These are phyloP conservation scores for Pinna nobilis DNA, from an alignment of 1,140 invertebrate species.

Conservation along the genomic window DNA sequence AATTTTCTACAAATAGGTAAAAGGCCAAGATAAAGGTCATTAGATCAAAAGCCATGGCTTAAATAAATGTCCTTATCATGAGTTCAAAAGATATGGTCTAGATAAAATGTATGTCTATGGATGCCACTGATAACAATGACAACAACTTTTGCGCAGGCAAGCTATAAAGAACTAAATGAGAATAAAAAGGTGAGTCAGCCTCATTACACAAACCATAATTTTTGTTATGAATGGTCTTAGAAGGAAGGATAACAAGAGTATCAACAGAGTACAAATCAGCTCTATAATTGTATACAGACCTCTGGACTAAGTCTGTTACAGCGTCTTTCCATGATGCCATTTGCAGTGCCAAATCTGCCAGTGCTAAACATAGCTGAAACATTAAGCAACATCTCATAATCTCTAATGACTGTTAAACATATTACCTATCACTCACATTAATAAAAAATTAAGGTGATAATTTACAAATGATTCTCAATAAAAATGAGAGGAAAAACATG, in stretches of 20 bases:
- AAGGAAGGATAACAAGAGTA: not conserved
- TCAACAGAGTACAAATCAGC: not conserved
- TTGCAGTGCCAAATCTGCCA: conserved; percentile 95
- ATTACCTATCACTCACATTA: not conserved
- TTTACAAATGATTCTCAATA: not conserved
- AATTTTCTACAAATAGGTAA: too few relatives aligned
- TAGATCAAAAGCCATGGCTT: too few relatives aligned
- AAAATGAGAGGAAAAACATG: conserved; percentile 7
- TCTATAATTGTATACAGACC: conserved; percentile 69
- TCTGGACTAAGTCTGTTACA: conserved; percentile 88
- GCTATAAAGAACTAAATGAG: not conserved
- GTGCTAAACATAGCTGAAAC: conserved; percentile 87
- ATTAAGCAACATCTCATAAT: not conserved
- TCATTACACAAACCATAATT: not conserved
- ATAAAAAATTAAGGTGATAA: not conserved
- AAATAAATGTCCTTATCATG: too few relatives aligned
- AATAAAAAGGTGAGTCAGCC: not conserved
- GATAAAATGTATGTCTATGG: too few relatives aligned
- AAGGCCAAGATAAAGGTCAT: too few relatives aligned
- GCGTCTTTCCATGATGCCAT: conserved; percentile 95
- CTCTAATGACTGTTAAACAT: not conserved
- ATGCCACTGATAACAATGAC: too few relatives aligned
- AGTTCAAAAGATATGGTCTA: too few relatives aligned
- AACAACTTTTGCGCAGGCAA: not conserved
- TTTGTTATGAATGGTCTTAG: not conserved